Base-by-base conservation (phyloP, 2,888 invertebrate species). In the Mythimna ferrago region DNA sequence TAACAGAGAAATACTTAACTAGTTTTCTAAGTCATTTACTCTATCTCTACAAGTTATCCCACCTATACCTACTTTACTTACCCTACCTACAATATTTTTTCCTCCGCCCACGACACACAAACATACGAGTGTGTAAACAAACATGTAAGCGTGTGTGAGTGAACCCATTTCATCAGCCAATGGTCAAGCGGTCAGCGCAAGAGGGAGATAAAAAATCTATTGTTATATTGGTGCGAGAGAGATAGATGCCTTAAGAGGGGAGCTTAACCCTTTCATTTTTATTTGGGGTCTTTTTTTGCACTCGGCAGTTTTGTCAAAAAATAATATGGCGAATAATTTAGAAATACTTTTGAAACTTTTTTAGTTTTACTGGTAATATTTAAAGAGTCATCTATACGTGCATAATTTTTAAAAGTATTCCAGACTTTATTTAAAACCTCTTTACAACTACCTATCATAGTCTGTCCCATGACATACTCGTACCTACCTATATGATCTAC, bases 171-270 rank as follows among this genome's bases (percentile, higher is more conserved):
- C 56, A 81, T 78, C 91, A 89, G 82, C 95, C 95, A 95, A 94
- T 95, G 95, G 95, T 95, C 95, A 95, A 94, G 91, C 93, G 94
- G 94, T 94, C 94, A 94, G 78, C 72, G 64, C 35, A 58, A 73
- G 87, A 93, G 82, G 81, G 90, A 86, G 91, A 93, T 53, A 62
- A 66, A 77, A 78, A 54, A 86, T 83, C 62, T 7, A 66, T 66
- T 72, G 66, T 70, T 57, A 62, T 32, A 41, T 44, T 66, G 51
- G 77, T 78, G 82, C 84, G 54, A 80, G 57, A 58, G 84, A 87
- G 72, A 87, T 78, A 62, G 71, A 76, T 65, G 9, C 35, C 63
- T 32, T 63, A 71, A n/a, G 72, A 82, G 79, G 87, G 84, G 84
- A 79, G 56, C 38, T 58, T 58, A 76, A 86, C 86, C 86, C 84